A percentile compares a stretch with the other conserved stretches of the same genome.
Conservation (phyloP, 2,113 vertebrate genomes). For the Thalassarche chlororhynchos region DNA sequence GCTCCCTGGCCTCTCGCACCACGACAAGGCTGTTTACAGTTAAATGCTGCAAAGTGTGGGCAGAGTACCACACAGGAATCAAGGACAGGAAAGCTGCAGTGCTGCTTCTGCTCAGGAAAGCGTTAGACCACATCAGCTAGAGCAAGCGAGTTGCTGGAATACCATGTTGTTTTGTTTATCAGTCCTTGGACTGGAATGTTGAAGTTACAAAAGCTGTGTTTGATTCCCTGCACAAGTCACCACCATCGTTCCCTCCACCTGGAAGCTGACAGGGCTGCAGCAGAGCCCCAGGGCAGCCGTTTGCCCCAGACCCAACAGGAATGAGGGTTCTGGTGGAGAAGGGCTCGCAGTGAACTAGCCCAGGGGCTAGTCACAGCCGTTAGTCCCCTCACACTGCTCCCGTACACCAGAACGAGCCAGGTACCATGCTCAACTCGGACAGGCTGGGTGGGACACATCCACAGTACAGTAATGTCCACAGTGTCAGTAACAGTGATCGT, state of each 20-base stretch:
- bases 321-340: accelerated
- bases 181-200: accelerated
- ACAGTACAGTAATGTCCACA: accelerated
- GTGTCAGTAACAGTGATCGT: accelerated
- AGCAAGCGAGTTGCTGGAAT: accelerated
- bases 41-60: background rate
- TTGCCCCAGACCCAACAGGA: background rate
- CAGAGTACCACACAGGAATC: background rate
- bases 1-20: background rate
- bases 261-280: background rate
- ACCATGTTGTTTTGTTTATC: accelerated
- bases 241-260: too few species aligned
- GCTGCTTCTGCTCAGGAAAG: background rate
- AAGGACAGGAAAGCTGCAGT: background rate
- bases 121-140: accelerated
- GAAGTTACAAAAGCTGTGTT: background rate
- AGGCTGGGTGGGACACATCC: too few species aligned
- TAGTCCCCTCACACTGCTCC: background rate
- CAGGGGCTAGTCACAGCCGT: background rate
- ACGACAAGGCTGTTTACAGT: background rate
- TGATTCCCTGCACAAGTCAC: background rate
- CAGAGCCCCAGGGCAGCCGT: too few species aligned
- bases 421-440: background rate
- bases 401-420: accelerated
- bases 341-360: background rate